Evolutionary conservation across 2,113 vertebrate species (phyloP).

Genomic region (Microtus montanus): DNA sequence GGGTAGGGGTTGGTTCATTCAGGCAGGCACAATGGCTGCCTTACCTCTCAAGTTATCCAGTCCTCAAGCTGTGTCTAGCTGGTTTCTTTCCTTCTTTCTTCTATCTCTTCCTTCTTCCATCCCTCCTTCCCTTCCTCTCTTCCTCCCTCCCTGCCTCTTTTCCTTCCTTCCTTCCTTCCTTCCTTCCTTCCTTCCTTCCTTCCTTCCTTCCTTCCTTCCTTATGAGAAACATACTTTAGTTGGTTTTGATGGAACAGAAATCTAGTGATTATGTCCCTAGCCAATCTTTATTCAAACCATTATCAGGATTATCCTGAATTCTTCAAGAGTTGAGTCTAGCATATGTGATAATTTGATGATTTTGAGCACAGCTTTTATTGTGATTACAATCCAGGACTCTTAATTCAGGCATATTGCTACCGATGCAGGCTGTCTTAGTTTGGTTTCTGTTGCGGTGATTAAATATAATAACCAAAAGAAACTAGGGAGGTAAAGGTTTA

Average conservation of each 20-base stretch:
- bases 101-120: not conserved
- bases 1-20: not conserved
- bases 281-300: not conserved
- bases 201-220: not conserved
- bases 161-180: not conserved
- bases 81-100: not conserved
- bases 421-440: not conserved
- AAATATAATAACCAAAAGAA: not conserved
- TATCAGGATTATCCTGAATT: not conserved
- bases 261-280: not conserved
- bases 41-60: not conserved
- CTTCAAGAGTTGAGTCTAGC: not conserved
- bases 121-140: not conserved
- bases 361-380: not conserved
- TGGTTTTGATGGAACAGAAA: not conserved
- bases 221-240: no score
- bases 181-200: not conserved
- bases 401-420: not conserved
- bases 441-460: not conserved
- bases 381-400: not conserved
- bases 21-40: fast-evolving
- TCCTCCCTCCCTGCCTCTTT: not conserved
- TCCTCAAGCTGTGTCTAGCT: not conserved
- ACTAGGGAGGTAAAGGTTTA: not conserved
- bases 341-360: not conserved